Base-by-base conservation (phyloP, 2,113 vertebrate species). In the Dunckerocampus dactyliophorus region DNA sequence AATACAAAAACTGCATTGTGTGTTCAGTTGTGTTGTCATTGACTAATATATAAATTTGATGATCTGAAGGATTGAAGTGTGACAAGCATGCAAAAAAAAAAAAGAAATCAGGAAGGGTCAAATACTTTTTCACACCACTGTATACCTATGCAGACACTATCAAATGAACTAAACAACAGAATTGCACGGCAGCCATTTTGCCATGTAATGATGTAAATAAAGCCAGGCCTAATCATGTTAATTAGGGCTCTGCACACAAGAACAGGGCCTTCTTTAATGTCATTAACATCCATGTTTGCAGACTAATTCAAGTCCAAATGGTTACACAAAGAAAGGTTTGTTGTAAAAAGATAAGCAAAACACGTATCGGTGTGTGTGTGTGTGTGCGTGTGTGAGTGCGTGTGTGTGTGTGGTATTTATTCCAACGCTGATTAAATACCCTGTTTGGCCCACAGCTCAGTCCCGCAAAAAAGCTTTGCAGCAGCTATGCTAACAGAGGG, bases 391-490 rank as follows among this genome's bases (percentile, higher is more conserved):
- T 8, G 21, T 57, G 15, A 16, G 28, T 66, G 31, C n/a, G 8
- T 39, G 47, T 19, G 50, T 51, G 22, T 67, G 22, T 55, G 8
- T 47, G 47, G 43, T 47, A 64, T 55, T 3, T 16, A 67, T 58
- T 54, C 34, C 52, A 37, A n/a, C 12, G 9, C 17, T 37, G 22
- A 53, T 12, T 34, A 31, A 31, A 1, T 28, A 59, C 31, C 31
- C 3, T 59, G 56, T 53, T 75, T 65, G 39, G 65, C 69, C 53
- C 59, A 19, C 8, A 42, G 71, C 67, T 76, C 46, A 61, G 21
- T 43, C 67, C 65, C 17, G 45, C 54, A 53, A 63, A 47, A 34
- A 34, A 34, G 59, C 70, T 78, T 78, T 68, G 62, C 50, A 43
- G 39, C 50, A 34, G 47, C 60, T 53, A 22, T 24, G 55, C 19